Conservation (phyloP, 2,797 vertebrate species). For the Gila robusta region DNA sequence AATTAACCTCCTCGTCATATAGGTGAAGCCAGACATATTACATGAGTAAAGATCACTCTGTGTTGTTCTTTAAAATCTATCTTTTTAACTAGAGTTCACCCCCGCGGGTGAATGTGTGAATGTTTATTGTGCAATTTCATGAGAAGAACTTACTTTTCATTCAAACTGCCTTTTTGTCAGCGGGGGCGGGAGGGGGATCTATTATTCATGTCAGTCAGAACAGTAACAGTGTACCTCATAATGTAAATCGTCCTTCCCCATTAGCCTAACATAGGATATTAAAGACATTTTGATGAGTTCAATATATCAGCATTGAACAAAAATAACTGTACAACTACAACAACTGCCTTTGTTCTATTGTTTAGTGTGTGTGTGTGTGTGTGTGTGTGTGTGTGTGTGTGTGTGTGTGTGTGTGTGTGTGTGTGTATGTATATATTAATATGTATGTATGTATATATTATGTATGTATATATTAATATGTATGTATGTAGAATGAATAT, state of each 20-base stretch:
- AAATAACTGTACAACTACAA: not conserved
- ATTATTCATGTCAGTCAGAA: conserved; percentile 42
- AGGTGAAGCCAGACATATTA: conserved; percentile 57
- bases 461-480: not conserved
- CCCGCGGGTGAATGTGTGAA: conserved; percentile 35
- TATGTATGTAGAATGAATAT: not conserved
- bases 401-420: too few species aligned
- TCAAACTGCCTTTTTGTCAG: conserved; percentile 31
- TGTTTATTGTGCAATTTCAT: conserved; percentile 40
- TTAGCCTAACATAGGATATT: conserved; percentile 21
- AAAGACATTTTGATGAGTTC: conserved; percentile 33
- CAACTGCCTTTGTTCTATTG: not conserved
- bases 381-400: not conserved
- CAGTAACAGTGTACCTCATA: conserved; percentile 7
- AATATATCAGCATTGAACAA: not conserved
- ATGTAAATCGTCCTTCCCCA: conserved; percentile 24
- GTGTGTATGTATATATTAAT: too few species aligned
- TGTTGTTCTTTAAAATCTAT: conserved; percentile 57
- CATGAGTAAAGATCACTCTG: conserved; percentile 57
- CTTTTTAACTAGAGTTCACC: conserved; percentile 50
- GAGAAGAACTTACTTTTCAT: conserved; percentile 37
- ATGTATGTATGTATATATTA: too few species aligned
- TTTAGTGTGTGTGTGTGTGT: not conserved
- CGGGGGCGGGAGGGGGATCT: not conserved
- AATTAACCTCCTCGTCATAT: conserved; percentile 67